Base-by-base conservation (phyloP, 1,140 invertebrate species). In the Heliconius hewitsoni region DNA sequence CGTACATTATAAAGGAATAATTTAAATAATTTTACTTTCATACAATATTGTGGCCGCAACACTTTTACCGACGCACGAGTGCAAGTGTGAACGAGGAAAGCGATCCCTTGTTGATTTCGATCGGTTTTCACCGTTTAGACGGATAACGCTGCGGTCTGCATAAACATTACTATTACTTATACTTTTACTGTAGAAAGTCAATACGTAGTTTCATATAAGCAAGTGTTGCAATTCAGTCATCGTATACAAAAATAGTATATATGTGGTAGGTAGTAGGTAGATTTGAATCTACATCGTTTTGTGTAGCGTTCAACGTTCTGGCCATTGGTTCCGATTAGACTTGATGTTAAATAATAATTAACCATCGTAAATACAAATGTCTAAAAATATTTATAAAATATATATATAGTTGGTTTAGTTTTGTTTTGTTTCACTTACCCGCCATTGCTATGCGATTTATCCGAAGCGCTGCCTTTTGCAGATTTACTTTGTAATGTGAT, bases 361-460 rank as follows among this genome's bases (percentile, higher is more conserved):
- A 46, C 42, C 42, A 3, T 4, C 13, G 1, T 46, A 16, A 46
- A 55, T n/a, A 19, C 6, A 57, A 19, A 23, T 23, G 42, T 19
- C 13, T 18, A 55, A 30, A 34, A 52, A 52, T n/a, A 39, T n/a
- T 9, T 3, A 37, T 55, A 55, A 74, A n/a, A 74, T 3, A 13
- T n/a, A 42, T n/a, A 42, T 13, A 50, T 52, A 30, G 27, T 39
- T 9, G 27, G 42, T 46, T 60, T 23, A 11, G 5, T 37, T 37
- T 8, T 37, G 34, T 37, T 37, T 37, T 37, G 34, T 60, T 37
- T 3, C n/a, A 91, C 93, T 90, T 78, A 94, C 91, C 94, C 93
- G 82, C 93, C 93, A 83, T 94, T 93, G 76, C 93, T 95, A 13
- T 93, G 91, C 37, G 92, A 94, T 81, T 89, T 90, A 74, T 92